Evolutionary conservation across 1,140 invertebrate species (phyloP).

Genomic region (Antheraea mylitta): DNA sequence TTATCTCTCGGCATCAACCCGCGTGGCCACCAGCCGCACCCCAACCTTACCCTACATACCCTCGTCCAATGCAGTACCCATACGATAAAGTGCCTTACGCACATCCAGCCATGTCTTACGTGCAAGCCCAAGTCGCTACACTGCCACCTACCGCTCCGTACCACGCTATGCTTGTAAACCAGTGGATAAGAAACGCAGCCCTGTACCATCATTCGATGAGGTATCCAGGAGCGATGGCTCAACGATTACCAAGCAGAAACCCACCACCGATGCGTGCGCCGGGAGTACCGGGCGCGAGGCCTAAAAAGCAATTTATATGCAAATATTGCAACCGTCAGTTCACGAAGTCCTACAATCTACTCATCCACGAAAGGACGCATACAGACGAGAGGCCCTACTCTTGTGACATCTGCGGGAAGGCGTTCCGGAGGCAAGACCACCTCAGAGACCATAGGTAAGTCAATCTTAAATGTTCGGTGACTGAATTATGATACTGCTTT

Average conservation of each 20-base stretch:
- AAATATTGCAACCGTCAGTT: slow-evolving; percentile 96
- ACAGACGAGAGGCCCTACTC: slow-evolving; percentile 97
- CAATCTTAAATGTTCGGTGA: slow-evolving; percentile 15
- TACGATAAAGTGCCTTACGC: slow-evolving; percentile 59
- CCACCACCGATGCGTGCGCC: slow-evolving; percentile 79
- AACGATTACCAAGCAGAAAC: slow-evolving; percentile 70
- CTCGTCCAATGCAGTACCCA: slow-evolving; percentile 54
- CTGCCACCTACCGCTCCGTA: slow-evolving; percentile 63
- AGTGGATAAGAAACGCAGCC: slow-evolving; percentile 86
- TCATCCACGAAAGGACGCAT: slow-evolving; percentile 97
- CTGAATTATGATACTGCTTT: slow-evolving; percentile 27
- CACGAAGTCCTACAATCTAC: slow-evolving; percentile 97
- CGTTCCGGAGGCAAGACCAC: slow-evolving; percentile 96
- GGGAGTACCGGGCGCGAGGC: slow-evolving; percentile 81
- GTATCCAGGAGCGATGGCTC: slow-evolving; percentile 68
- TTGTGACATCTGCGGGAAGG: slow-evolving; percentile 97
- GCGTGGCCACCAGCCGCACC: slow-evolving; percentile 52
- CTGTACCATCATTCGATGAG: slow-evolving; percentile 80
- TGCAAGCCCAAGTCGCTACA: slow-evolving; percentile 68
- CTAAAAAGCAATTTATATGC: slow-evolving; percentile 97
- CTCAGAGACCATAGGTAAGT: slow-evolving; percentile 92
- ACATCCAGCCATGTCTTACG: slow-evolving; percentile 61
- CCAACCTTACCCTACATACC: slow-evolving; percentile 44
- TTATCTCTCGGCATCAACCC: slow-evolving; percentile 60
- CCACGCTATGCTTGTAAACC: slow-evolving; percentile 82